phyloP scores from a whole-genome alignment of 2,113 vertebrate species.

The Halichoerus grypus region DNA sequence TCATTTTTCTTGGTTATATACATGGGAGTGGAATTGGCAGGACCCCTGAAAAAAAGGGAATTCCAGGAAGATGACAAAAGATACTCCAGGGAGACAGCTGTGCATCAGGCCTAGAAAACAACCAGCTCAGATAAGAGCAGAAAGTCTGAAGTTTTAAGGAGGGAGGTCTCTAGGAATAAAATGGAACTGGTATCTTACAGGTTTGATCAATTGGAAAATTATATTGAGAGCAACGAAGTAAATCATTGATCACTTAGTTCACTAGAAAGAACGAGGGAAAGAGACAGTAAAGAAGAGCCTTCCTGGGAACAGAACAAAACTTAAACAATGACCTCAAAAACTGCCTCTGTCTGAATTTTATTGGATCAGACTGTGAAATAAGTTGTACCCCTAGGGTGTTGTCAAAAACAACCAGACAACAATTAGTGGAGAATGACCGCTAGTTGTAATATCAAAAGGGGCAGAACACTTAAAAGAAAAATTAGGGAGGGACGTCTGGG shows the following conservation, averaged over 20 bases:
- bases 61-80: neutral
- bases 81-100: neutral
- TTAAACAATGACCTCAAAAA: neutral
- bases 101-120: neutral
- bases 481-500: neutral
- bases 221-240: conserved; percentile 18
- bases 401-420: neutral
- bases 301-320: neutral
- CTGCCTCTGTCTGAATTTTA: neutral
- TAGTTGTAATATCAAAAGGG: neutral
- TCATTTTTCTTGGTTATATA: conserved; percentile 22
- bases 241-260: neutral
- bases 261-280: neutral
- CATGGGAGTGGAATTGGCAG: neutral
- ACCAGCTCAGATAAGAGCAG: neutral
- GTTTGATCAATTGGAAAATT: neutral
- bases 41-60: neutral
- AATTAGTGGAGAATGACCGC: neutral
- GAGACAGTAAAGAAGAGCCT: neutral
- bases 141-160: neutral
- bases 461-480: neutral
- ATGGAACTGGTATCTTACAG: neutral
- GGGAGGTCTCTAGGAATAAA: neutral
- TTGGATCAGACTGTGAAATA: neutral
- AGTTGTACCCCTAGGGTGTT: neutral